These are phyloP conservation scores for Caenorhabditis auriculariae DNA, from an alignment of 2,888 invertebrate genomes.

Conservation along the genomic window DNA sequence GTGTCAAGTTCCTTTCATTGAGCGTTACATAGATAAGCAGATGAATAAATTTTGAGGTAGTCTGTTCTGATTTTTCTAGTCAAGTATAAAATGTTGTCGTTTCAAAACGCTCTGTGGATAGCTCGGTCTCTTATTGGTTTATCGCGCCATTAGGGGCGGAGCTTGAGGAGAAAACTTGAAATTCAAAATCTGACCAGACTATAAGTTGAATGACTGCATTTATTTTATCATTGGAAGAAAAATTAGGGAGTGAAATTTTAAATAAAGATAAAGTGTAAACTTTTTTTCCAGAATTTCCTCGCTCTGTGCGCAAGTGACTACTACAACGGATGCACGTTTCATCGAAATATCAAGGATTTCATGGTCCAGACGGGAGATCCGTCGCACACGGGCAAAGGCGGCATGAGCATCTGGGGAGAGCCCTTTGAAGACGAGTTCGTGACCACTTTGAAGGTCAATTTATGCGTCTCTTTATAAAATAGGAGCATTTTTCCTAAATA, in stretches of 20 bases:
- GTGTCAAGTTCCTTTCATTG: too few relatives aligned
- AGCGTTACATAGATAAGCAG: too few relatives aligned
- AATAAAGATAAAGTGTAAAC: background rate
- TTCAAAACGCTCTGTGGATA: too few relatives aligned
- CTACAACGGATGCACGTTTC: conserved; percentile 78
- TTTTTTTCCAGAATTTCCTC: conserved; percentile 77
- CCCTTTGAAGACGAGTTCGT: conserved; percentile 97
- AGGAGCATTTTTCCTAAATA: too few relatives aligned
- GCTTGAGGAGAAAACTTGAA: too few relatives aligned
- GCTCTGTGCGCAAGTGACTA: conserved; percentile 93
- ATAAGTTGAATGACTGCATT: too few relatives aligned
- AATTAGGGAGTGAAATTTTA: background rate
- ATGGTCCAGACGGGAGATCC: conserved; percentile 81
- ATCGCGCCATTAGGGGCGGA: too few relatives aligned
- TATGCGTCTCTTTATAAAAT: too few relatives aligned
- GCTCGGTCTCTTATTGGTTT: too few relatives aligned
- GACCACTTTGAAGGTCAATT: conserved; percentile 80
- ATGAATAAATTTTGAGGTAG: too few relatives aligned
- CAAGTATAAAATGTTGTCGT: background rate
- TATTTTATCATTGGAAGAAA: background rate
- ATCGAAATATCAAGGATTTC: conserved; percentile 70
- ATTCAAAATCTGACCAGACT: too few relatives aligned
- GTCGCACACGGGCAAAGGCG: conserved; percentile 79
- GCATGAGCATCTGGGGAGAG: conserved; percentile 90
- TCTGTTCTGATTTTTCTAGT: too few relatives aligned